phyloP scores from a whole-genome alignment of 2,888 invertebrate genomes.

The Metellina segmentata region DNA sequence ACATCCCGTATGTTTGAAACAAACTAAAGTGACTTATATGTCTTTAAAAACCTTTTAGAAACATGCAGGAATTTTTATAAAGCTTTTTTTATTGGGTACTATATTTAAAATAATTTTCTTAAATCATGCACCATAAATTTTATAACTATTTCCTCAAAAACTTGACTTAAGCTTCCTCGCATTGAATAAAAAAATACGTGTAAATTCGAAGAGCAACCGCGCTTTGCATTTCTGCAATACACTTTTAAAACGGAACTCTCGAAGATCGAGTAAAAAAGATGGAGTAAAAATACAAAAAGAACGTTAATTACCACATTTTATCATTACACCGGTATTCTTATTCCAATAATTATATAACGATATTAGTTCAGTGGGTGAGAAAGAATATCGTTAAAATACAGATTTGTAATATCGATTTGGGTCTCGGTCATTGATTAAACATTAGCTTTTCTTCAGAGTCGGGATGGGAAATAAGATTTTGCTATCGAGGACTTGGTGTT shows the following conservation, averaged over 20 bases:
- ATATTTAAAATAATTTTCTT: too few relatives aligned
- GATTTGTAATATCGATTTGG: conserved; percentile 72
- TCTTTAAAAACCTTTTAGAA: too few relatives aligned
- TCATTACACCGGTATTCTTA: conserved; percentile 76
- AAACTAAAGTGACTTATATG: too few relatives aligned
- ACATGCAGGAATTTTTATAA: too few relatives aligned
- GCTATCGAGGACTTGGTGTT: conserved; percentile 59
- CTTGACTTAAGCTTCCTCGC: too few relatives aligned
- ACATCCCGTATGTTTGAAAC: too few relatives aligned
- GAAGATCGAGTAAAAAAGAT: conserved; percentile 18
- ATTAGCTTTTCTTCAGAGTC: conserved; percentile 69
- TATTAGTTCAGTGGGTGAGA: conserved; percentile 75
- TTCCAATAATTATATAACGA: conserved; percentile 76
- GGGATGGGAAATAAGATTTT: conserved; percentile 52
- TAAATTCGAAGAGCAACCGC: neutral
- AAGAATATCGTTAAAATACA: conserved; percentile 75
- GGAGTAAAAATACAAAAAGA: conserved; percentile 35
- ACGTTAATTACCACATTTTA: conserved; percentile 74
- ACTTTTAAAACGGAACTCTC: neutral
- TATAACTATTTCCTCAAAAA: too few relatives aligned
- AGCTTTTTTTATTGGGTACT: too few relatives aligned
- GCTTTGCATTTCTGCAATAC: neutral
- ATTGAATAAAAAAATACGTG: neutral
- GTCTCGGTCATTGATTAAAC: conserved; percentile 72
- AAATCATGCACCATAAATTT: too few relatives aligned